Evolutionary conservation across 2,797 vertebrate species (phyloP), one percentile per base, ranked within the genome.

Genomic region (Ispidina lecontei): DNA sequence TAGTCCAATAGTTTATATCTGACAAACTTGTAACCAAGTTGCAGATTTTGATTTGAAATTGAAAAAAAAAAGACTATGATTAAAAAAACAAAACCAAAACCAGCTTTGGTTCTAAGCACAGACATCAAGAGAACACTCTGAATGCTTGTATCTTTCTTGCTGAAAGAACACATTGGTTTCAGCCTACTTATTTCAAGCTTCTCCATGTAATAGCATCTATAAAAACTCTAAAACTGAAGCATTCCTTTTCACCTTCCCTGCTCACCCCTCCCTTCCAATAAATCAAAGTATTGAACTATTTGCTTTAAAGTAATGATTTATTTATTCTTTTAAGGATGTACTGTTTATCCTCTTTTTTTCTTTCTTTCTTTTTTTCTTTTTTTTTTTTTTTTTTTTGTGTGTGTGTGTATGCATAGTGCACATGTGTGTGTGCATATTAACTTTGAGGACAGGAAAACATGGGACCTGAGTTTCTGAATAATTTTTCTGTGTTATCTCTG

Each of bases 1-100:
- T 93, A 93, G 65, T 69, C 93, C 91, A 69, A 72, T 92, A 63
- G 64, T 86, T 91, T 62, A 19, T 18, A 65, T 37, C 37, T 47
- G 69, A 88, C 23, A 37, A 29, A 28, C 8, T 46, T 10, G 14
- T 31, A 70, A 89, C 19, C 10, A 63, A 63, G 43, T 15, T 67
- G 39, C 15, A 44, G 31, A 62, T 46, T 87, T 87, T 59, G 41
- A 70, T 79, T 67, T 63, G 44, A 74, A 82, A 44, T 18, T 39
- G 33, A 44, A 70, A 73, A 39, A 13, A 14, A 81, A 67, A 37
- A 51, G 12, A 35, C 4, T 51, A 9, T 51, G 49, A 51, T 51
- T 26, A 49, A 35, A 26, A 58, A n/a, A 31, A 12, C 37, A 22
- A 56, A 84, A 64, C 49, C 25, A 25, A 70, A 56, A 52, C 58